Evolutionary conservation across 2,797 vertebrate species (phyloP), one percentile per base, ranked within the genome.

Genomic region (Enteromius unitaeniatus): DNA sequence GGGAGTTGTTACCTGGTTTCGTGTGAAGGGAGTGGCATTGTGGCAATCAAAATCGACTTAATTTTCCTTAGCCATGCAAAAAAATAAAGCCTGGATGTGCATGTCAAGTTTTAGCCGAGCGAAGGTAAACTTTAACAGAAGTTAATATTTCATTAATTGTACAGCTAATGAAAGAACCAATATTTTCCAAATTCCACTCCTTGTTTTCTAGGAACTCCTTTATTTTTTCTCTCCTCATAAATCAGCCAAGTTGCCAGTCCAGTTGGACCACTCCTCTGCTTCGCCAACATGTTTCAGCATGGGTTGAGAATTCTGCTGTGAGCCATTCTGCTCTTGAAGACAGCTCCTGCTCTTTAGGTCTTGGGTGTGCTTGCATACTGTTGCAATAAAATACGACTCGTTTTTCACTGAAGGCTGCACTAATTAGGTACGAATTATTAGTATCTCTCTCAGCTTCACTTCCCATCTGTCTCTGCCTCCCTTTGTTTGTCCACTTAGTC

Each of bases 241-340:
- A 68, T 28, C n/a, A n/a, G 11, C 26, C 26, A 42, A 77, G 73
- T 78, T 42, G 64, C 11, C 26, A 13, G 51, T 83, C 74, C 64
- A 69, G 81, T 83, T 67, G 8, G 55, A 37, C 76, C 13, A 15
- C 83, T 84, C 82, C 81, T 84, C 26, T 58, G 17, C n/a, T 17
- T 81, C n/a, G 6, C 1, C 17, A 14, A 88, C 93, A 76, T 89
- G 92, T 90, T 88, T 78, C 81, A 83, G 86, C 93, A 87, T 1
- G 83, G 79, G 23, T 11, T 47, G 23, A 42, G 47, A 58, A 42
- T 51, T 64, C 53, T 31, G 23, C 82, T 65, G 23, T 5, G 4
- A 55, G 49, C 58, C 67, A 8, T 82, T 74, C 31, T 49, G 31
- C 60, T 75, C 45, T 21, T 72, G 26, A 65, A 82, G 45, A 28